Evolutionary conservation across 2,888 invertebrate genomes (phyloP).

Genomic region (Galeopsomyia nigrocyanea): DNA sequence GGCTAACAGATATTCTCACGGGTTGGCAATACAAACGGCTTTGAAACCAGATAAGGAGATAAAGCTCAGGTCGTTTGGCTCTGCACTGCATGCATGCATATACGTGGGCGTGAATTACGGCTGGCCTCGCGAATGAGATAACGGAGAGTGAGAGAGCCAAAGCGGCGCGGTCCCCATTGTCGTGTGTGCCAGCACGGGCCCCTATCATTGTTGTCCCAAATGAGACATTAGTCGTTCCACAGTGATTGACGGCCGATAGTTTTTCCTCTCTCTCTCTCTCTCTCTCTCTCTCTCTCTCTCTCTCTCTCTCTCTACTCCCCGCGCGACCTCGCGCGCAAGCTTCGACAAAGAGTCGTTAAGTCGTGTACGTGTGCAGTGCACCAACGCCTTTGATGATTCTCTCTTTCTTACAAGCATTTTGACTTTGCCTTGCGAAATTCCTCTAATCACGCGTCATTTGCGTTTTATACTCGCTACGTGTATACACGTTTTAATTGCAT

Average conservation of each 20-base stretch:
- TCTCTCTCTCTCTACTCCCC: not conserved
- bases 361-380: not conserved
- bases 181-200: slow-evolving; percentile 12
- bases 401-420: not conserved
- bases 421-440: not conserved
- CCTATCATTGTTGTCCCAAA: slow-evolving; percentile 36
- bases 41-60: slow-evolving; percentile 37
- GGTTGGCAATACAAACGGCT: slow-evolving; percentile 7
- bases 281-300: not conserved
- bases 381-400: not conserved
- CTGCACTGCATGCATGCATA: slow-evolving; percentile 6
- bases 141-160: slow-evolving; percentile 14
- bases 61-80: not conserved
- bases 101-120: slow-evolving; percentile 59
- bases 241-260: slow-evolving; percentile 40
- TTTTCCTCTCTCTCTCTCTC: slow-evolving; percentile 4
- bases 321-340: too few species aligned
- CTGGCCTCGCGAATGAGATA: slow-evolving; percentile 40
- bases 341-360: slow-evolving; percentile 41
- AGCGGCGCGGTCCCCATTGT: slow-evolving; percentile 35
- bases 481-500: too few species aligned
- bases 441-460: not conserved
- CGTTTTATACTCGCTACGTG: not conserved
- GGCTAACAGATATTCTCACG: slow-evolving; percentile 26
- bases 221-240: slow-evolving; percentile 39